A percentile compares a stretch with the other conserved stretches of the same genome.
These are phyloP conservation scores for Synanthedon tipuliformis DNA, from an alignment of 2,888 invertebrate genomes.

Conservation along the genomic window DNA sequence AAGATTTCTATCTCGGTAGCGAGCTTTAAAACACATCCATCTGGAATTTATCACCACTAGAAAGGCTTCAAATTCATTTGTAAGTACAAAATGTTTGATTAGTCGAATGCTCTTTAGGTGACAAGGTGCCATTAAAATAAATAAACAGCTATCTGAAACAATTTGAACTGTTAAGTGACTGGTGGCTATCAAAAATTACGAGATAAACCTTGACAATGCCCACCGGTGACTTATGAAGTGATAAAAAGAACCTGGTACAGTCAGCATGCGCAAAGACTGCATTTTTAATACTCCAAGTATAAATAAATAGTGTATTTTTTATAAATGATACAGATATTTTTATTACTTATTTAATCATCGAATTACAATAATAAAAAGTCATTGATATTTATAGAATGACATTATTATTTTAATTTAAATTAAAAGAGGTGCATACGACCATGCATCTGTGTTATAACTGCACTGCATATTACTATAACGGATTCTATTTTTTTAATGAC, in stretches of 20 bases:
- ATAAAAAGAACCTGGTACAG: constrained; percentile 30
- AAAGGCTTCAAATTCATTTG: constrained; percentile 59
- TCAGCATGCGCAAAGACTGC: neutral
- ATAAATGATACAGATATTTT: no score
- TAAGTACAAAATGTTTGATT: constrained; percentile 57
- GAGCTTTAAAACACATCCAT: neutral
- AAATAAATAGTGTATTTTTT: no score
- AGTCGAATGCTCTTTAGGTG: constrained; percentile 61
- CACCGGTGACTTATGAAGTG: constrained; percentile 64
- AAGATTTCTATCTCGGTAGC: neutral
- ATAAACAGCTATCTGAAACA: constrained; percentile 58
- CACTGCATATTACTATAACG: no score
- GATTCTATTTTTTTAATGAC: no score
- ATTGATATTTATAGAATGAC: no score
- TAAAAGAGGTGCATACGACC: no score
- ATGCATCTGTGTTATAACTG: no score
- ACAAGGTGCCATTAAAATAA: constrained; percentile 59
- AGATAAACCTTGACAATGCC: constrained; percentile 58
- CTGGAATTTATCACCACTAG: no score
- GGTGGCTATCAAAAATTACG: constrained; percentile 67
- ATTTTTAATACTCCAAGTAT: no score
- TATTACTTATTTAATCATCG: no score
- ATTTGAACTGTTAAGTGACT: constrained; percentile 67
- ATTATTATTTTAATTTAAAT: no score
- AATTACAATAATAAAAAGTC: no score